These are phyloP conservation scores for Cotesia vestalis DNA, from an alignment of 1,140 invertebrate species.

Conservation along the genomic window DNA sequence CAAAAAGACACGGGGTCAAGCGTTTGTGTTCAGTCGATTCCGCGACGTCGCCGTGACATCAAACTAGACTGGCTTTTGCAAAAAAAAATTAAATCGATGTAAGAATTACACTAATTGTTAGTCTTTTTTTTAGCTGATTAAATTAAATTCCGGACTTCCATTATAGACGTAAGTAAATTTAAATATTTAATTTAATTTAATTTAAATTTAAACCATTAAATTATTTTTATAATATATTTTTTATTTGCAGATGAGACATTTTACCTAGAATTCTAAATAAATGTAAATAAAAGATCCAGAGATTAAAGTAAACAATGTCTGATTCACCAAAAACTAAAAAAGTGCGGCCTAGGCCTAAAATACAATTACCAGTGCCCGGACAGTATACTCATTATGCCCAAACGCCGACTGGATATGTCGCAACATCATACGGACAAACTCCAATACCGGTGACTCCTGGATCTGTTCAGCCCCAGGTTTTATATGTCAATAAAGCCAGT, in stretches of 20 bases:
- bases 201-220: too few species aligned
- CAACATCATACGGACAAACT: conserved; percentile 62
- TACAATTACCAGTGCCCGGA: conserved; percentile 67
- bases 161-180: too few species aligned
- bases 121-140: neutral
- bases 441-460: conserved; percentile 65
- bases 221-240: neutral
- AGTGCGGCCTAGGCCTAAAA: conserved; percentile 63
- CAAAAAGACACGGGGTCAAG: conserved; percentile 21
- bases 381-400: conserved; percentile 57
- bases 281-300: too few species aligned
- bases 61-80: neutral
- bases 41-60: conserved; percentile 35
- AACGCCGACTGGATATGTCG: conserved; percentile 53
- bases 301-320: conserved; percentile 48
- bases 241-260: too few species aligned
- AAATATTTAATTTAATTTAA: too few species aligned
- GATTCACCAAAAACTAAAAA: conserved; percentile 53
- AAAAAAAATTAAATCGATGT: neutral
- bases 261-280: too few species aligned
- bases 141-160: too few species aligned
- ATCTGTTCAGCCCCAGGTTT: conserved; percentile 63
- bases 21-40: conserved; percentile 29
- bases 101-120: neutral
- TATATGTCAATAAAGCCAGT: conserved; percentile 73